Evolutionary conservation across 2,888 invertebrate species (phyloP).

Genomic region (Chrysomela aeneicollis): DNA sequence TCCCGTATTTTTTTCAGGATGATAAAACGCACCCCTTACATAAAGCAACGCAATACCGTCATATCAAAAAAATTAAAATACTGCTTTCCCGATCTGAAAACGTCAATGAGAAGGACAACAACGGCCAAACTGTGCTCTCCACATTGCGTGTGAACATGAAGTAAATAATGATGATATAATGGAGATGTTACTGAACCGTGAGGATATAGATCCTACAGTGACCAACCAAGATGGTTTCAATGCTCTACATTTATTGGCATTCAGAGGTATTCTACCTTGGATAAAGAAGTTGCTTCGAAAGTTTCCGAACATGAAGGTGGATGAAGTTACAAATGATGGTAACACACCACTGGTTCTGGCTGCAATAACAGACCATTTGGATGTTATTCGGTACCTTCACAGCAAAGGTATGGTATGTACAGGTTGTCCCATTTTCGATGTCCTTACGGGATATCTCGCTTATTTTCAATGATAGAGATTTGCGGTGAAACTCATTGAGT

Average conservation of each 20-base stretch:
- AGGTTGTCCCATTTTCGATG: too few species aligned
- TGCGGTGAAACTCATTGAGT: too few species aligned
- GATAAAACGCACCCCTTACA: conserved; percentile 21
- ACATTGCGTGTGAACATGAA: conserved; percentile 23
- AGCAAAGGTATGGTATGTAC: conserved; percentile 21
- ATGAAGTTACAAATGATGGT: conserved; percentile 13
- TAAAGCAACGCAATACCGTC: conserved; percentile 18
- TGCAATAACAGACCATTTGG: conserved; percentile 23
- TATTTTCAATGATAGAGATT: too few species aligned
- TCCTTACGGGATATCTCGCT: too few species aligned
- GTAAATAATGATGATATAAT: conserved; percentile 17
- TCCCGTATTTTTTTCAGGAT: neutral
- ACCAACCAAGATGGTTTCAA: conserved; percentile 12
- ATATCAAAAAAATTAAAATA: conserved; percentile 24
- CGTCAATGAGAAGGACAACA: conserved; percentile 23
- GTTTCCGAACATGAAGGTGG: conserved; percentile 23
- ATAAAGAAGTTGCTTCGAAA: conserved; percentile 17
- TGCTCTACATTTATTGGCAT: conserved; percentile 23
- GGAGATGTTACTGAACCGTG: conserved; percentile 17
- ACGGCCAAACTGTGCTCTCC: conserved; percentile 22
- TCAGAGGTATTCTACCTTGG: conserved; percentile 18
- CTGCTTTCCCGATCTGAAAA: conserved; percentile 11
- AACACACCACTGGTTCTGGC: conserved; percentile 25
- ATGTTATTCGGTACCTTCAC: conserved; percentile 17
- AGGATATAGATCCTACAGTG: conserved; percentile 23